Evolutionary conservation across 2,888 invertebrate genomes (phyloP), one percentile per base, ranked within the genome.

Genomic region (Eilema sororculum): DNA sequence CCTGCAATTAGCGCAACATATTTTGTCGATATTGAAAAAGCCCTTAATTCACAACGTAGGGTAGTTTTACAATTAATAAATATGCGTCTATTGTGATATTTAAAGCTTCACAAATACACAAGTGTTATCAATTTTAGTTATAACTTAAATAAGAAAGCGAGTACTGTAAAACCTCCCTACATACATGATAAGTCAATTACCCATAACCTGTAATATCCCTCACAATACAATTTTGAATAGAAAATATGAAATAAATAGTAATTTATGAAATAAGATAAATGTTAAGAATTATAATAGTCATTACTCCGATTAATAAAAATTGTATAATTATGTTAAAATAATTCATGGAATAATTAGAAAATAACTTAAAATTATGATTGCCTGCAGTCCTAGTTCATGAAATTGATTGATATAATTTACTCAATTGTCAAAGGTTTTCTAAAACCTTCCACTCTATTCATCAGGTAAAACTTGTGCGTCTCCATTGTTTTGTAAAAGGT

Each of bases 381-480:
- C 69, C 58, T 41, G 4, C 61, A 73, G 76, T 67, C 67, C 52
- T 72, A 79, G 80, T 82, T 82, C 72, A 82, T 52, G 60, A 62
- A 68, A 24, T n/a, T 61, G 13, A 22, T 25, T 20, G 20, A 46
- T 20, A n/a, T 10, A n/a, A 24, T 5, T 24, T 4, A 57, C 5
- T 65, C 13, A 37, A 4, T 24, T 33, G 37, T 24, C 24, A 37
- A 37, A 57, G 16, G 10, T 57, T 20, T 62, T 12, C 20, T 25
- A 65, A 22, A 59, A 46, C 4, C 46, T 20, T n/a, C 8, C 5
- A 41, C 3, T 8, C 0, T 9, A 52, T 52, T n/a, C 52, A n/a
- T n/a, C 9, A 52, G 20, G 2, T 52, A 20, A 8, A 52, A 65
- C 25, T 68, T 63, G 70, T 69, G 63, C 67, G 62, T 67, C 37